These are phyloP conservation scores for Argyresthia albistria DNA, from an alignment of 2,888 invertebrate genomes.

Conservation along the genomic window DNA sequence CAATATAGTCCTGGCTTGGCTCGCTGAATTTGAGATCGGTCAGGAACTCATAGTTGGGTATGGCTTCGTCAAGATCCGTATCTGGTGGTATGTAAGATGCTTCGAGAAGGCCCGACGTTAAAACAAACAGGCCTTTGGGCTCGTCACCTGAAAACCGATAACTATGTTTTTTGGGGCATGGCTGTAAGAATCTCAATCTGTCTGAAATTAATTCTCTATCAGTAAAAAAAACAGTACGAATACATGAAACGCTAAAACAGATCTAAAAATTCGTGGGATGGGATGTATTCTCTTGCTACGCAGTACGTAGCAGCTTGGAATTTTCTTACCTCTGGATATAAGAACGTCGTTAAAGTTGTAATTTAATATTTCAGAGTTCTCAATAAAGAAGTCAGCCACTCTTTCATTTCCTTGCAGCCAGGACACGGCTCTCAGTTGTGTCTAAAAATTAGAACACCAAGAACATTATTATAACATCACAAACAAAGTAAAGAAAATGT, in stretches of 20 bases:
- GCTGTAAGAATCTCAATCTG: too few relatives aligned
- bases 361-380: conserved; percentile 51
- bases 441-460: conserved; percentile 25
- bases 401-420: conserved; percentile 59
- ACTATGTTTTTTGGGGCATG: too few relatives aligned
- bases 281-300: too few relatives aligned
- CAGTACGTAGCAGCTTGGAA: too few relatives aligned
- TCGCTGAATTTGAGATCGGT: conserved; percentile 57
- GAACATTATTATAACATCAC: too few relatives aligned
- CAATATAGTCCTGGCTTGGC: conserved; percentile 67
- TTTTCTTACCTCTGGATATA: conserved; percentile 41
- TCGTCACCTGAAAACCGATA: conserved; percentile 37
- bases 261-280: too few relatives aligned
- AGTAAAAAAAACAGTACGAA: too few relatives aligned
- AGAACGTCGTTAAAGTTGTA: conserved; percentile 50
- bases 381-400: conserved; percentile 53
- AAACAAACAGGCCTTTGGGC: conserved; percentile 50
- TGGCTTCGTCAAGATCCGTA: conserved; percentile 48
- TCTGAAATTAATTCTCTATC: too few relatives aligned
- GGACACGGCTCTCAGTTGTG: conserved; percentile 50
- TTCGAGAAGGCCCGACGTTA: conserved; percentile 55
- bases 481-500: too few relatives aligned
- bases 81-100: conserved; percentile 51
- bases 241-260: too few relatives aligned
- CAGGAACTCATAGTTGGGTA: conserved; percentile 70